Evolutionary conservation across 1,140 invertebrate genomes (phyloP).

Genomic region (Paralvinella palmiformis): DNA sequence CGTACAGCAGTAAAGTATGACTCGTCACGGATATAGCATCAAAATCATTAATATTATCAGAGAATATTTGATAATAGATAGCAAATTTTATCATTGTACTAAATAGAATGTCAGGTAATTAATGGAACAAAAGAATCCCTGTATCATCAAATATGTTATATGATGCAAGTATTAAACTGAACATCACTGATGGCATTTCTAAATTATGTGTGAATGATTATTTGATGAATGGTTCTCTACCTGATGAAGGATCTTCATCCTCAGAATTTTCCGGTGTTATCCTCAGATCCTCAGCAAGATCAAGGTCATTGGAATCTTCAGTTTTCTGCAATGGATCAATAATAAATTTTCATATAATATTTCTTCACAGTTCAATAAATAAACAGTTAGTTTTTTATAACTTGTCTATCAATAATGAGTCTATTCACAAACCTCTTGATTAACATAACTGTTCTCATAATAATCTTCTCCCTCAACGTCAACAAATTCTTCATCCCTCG

Average conservation of each 20-base stretch:
- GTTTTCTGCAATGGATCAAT: too few species aligned
- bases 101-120: neutral
- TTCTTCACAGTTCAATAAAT: too few species aligned
- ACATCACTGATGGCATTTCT: slow-evolving; percentile 30
- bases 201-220: neutral
- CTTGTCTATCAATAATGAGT: too few species aligned
- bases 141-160: neutral
- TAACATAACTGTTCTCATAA: slow-evolving; percentile 28
- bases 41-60: too few species aligned
- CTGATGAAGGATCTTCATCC: slow-evolving; percentile 23
- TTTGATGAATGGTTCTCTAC: neutral
- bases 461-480: slow-evolving; percentile 59
- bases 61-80: neutral
- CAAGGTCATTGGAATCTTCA: neutral
- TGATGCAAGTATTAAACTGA: neutral
- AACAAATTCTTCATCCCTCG: slow-evolving; percentile 64
- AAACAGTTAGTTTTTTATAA: too few species aligned
- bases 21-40: too few species aligned
- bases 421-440: too few species aligned
- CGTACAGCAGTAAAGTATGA: too few species aligned
- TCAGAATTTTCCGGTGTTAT: slow-evolving; percentile 43
- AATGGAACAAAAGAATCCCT: neutral
- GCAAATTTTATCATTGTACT: neutral
- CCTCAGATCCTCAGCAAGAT: slow-evolving; percentile 40
- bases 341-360: too few species aligned